A percentile compares a stretch with the other conserved stretches of the same genome.
These are phyloP conservation scores for Coenobita brevimanus DNA, from an alignment of 1,140 invertebrate genomes.

Conservation along the genomic window DNA sequence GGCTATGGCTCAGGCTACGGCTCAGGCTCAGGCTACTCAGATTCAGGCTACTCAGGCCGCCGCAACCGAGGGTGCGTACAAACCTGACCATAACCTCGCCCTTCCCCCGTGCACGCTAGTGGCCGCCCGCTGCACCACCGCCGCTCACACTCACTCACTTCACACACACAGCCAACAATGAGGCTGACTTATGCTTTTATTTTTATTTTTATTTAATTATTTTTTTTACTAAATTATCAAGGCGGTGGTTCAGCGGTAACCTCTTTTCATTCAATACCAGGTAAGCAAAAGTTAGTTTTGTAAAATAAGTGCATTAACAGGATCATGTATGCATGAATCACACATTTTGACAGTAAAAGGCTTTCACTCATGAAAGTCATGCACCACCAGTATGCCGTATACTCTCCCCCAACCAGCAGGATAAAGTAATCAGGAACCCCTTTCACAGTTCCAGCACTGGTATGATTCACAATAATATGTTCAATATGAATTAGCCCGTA, in stretches of 20 bases:
- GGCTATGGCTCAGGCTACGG: constrained; percentile 63
- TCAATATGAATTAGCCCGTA: too few species aligned
- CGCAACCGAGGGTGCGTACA: constrained; percentile 61
- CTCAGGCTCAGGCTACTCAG: constrained; percentile 56
- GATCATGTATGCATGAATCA: not conserved
- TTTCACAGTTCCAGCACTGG: too few species aligned
- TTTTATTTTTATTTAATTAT: not conserved
- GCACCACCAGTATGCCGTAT: too few species aligned
- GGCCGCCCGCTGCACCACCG: constrained; percentile 62
- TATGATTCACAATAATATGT: too few species aligned
- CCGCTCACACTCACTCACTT: not conserved
- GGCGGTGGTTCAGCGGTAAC: constrained; percentile 60
- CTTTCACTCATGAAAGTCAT: too few species aligned
- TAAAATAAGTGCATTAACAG: not conserved
- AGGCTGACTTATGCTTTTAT: too few species aligned
- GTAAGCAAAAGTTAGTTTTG: constrained; percentile 33
- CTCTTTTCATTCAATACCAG: constrained; percentile 6
- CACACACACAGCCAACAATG: too few species aligned
- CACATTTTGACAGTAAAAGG: too few species aligned
- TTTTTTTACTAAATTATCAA: not conserved
- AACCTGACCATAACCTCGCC: constrained; percentile 57
- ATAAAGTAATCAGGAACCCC: too few species aligned
- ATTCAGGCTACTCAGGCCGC: constrained; percentile 45
- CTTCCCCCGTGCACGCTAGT: constrained; percentile 55
- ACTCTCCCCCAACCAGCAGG: too few species aligned